phyloP scores from a whole-genome alignment of 1,140 invertebrate species.

The Diploscapter pachys region DNA sequence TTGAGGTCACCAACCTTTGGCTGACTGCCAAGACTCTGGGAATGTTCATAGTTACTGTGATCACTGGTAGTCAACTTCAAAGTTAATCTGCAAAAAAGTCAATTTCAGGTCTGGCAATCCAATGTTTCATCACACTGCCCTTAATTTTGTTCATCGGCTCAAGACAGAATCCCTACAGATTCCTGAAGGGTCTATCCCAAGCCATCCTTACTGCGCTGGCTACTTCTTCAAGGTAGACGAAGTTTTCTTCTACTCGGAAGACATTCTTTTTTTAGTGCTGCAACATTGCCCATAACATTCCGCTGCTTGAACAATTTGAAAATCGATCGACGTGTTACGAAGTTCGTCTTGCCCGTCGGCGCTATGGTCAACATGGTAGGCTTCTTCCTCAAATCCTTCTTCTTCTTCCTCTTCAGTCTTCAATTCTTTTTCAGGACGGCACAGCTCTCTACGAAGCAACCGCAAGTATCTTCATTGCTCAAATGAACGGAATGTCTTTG shows the following conservation, averaged over 20 bases:
- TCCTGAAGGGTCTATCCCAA: slow-evolving; percentile 65
- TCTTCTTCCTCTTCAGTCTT: background rate
- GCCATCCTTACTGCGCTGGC: slow-evolving; percentile 66
- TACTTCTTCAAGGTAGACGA: slow-evolving; percentile 44
- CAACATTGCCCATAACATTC: slow-evolving; percentile 87
- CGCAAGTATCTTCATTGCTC: slow-evolving; percentile 72
- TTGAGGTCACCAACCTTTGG: slow-evolving; percentile 78
- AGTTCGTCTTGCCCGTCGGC: slow-evolving; percentile 67
- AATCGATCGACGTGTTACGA: slow-evolving; percentile 78
- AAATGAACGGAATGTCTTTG: slow-evolving; percentile 67
- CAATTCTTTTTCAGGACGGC: slow-evolving; percentile 57
- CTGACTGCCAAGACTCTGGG: slow-evolving; percentile 78
- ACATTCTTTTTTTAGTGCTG: slow-evolving; percentile 69
- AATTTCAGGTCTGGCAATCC: slow-evolving; percentile 73
- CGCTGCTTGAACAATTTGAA: slow-evolving; percentile 76
- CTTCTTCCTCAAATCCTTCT: too few species aligned
- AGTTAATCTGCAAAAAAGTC: background rate
- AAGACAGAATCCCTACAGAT: slow-evolving; percentile 65
- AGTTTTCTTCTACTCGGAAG: slow-evolving; percentile 8
- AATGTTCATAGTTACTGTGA: slow-evolving; percentile 82
- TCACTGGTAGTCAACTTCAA: slow-evolving; percentile 59
- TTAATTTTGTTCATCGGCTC: slow-evolving; percentile 66
- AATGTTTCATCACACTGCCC: slow-evolving; percentile 81
- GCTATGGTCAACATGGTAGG: slow-evolving; percentile 51
- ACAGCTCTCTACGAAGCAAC: slow-evolving; percentile 66